Evolutionary conservation across 2,797 vertebrate species (phyloP).

Genomic region (Sparidentex hasta): DNA sequence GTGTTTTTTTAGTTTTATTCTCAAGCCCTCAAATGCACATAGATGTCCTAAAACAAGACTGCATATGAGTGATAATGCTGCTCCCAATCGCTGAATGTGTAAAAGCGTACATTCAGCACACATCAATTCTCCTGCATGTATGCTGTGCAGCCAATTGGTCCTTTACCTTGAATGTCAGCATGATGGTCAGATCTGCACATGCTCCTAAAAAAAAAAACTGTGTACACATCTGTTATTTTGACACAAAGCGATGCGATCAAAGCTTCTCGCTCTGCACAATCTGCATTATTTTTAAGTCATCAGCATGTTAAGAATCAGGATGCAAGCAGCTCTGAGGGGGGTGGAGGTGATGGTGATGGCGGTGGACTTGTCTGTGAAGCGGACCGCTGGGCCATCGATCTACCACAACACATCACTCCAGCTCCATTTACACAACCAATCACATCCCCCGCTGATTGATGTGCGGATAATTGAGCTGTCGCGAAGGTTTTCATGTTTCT

Average conservation of each 20-base stretch:
- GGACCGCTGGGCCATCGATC: conserved; percentile 83
- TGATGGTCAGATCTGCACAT: conserved; percentile 29
- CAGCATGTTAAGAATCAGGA: conserved; percentile 59
- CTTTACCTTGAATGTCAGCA: not conserved
- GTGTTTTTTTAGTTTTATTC: too few species aligned
- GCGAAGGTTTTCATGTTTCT: conserved; percentile 79
- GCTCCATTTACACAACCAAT: conserved; percentile 82
- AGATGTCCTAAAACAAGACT: not conserved
- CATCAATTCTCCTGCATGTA: not conserved
- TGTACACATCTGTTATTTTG: conserved; percentile 6
- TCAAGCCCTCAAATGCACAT: too few species aligned
- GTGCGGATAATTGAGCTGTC: conserved; percentile 86
- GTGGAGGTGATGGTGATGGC: conserved; percentile 63
- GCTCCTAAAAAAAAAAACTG: not conserved
- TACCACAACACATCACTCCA: conserved; percentile 74
- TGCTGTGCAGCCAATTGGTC: not conserved
- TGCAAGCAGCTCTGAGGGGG: conserved; percentile 57
- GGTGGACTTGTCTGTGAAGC: conserved; percentile 67
- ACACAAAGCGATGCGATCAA: conserved; percentile 21
- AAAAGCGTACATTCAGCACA: not conserved
- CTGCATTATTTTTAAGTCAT: conserved; percentile 58
- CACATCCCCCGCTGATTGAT: conserved; percentile 83
- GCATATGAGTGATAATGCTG: not conserved
- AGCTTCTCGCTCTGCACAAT: conserved; percentile 27
- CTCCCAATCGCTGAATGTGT: not conserved